Base-by-base conservation (phyloP, 2,888 invertebrate species). In the Archaeoteleia sp. region DNA sequence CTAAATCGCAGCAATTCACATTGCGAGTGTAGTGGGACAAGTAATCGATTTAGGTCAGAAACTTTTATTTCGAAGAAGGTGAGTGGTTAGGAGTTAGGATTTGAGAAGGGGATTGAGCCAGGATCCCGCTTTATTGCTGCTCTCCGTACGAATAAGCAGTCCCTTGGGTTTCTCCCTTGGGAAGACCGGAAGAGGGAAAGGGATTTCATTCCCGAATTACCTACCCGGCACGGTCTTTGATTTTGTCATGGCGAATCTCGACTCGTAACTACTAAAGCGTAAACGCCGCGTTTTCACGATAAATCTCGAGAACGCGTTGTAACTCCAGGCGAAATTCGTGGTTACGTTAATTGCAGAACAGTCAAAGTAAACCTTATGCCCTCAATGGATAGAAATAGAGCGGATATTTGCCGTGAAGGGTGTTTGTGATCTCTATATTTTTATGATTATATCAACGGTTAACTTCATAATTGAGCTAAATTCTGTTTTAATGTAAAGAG, bases 101-200 rank as follows among this genome's bases (percentile, higher is more conserved):
- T 63, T 61, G 55, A 48, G 71, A 72, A 72, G 71, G 72, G 71
- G 70, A 69, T 73, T 70, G 71, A 75, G 77, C 72, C 34, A 10
- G 34, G 67, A 46, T 35, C 45, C 45, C 48, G 30, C 60, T 67
- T 67, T 67, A 67, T 80, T 78, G 78, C 79, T 74, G 77, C 76
- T 77, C 77, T 73, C 69, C 54, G 72, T 73, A 75, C 74, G 75
- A 77, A 77, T 74, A 74, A 73, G 74, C 75, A 73, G 70, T 72
- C 72, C 70, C 55, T 63, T 40, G 55, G 67, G 70, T 62, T 69
- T 68, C 71, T 71, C 74, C 66, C 72, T 54, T 58, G 73, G 68
- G 76, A 74, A 63, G 61, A 32, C 43, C 42, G 57, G 43, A 40
- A 48, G 65, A 60, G 65, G 55, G 60, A 66, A 62, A 66, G 49